Evolutionary conservation across 2,888 invertebrate species (phyloP).

Genomic region (Linhomoeus sp.): DNA sequence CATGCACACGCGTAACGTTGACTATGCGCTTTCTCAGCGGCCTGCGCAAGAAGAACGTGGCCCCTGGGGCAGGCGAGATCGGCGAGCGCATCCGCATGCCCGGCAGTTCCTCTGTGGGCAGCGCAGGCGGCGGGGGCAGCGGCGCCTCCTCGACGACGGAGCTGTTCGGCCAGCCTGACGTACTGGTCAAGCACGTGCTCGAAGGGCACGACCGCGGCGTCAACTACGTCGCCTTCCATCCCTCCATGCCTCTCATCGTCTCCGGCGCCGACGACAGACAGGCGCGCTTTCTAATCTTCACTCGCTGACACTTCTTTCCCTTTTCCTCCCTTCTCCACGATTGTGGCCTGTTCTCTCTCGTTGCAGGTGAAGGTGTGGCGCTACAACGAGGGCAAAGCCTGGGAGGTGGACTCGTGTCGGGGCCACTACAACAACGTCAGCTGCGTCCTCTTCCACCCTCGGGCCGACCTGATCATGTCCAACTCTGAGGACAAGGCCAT

Average conservation of each 20-base stretch:
- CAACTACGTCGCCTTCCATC: constrained; percentile 96
- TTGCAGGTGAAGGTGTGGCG: constrained; percentile 71
- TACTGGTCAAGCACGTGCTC: constrained; percentile 32
- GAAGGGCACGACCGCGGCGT: constrained; percentile 70
- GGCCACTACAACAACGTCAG: constrained; percentile 99
- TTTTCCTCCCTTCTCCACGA: not conserved
- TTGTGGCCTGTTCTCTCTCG: too few species aligned
- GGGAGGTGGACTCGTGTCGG: constrained; percentile 98
- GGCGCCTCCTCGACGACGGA: constrained; percentile 46
- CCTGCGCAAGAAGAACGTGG: constrained; percentile 56
- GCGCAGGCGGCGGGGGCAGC: constrained; percentile 7
- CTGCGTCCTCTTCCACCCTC: constrained; percentile 84
- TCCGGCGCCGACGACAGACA: constrained; percentile 97
- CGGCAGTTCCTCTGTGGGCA: not conserved
- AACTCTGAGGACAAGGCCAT: constrained; percentile 96
- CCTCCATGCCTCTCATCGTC: constrained; percentile 72
- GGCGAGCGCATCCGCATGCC: constrained; percentile 57
- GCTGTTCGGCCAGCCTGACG: constrained; percentile 53
- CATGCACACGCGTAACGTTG: too few species aligned
- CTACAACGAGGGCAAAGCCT: constrained; percentile 46
- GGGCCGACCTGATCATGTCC: constrained; percentile 82
- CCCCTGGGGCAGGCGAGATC: constrained; percentile 70
- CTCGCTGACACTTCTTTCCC: not conserved
- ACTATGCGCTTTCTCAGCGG: constrained; percentile 13
- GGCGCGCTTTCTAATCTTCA: constrained; percentile 5